These are phyloP conservation scores for Samia ricini DNA, from an alignment of 1,140 invertebrate genomes.

Conservation along the genomic window DNA sequence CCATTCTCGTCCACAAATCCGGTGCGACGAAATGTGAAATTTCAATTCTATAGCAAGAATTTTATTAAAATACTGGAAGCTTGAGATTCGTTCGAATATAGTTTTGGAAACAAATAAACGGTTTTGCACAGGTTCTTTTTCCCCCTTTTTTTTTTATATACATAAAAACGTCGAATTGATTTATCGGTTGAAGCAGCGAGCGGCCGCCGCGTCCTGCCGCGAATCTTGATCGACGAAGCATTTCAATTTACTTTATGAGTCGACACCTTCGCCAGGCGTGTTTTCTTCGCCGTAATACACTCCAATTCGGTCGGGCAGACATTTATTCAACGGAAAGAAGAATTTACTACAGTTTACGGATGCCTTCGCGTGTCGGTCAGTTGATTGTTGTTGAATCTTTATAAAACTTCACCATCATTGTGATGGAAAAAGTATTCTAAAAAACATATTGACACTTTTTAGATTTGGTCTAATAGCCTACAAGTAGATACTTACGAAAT, in stretches of 20 bases:
- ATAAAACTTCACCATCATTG: neutral
- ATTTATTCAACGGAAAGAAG: slow-evolving; percentile 28
- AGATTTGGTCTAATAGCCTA: too few relatives aligned
- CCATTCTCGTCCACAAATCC: neutral
- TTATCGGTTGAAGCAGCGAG: slow-evolving; percentile 57
- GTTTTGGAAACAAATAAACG: slow-evolving; percentile 73
- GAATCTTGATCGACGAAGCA: slow-evolving; percentile 66
- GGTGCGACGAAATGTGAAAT: slow-evolving; percentile 46
- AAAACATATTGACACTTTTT: too few relatives aligned
- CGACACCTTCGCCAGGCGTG: slow-evolving; percentile 51
- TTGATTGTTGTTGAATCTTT: neutral
- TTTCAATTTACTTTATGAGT: slow-evolving; percentile 74
- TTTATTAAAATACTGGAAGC: slow-evolving; percentile 60
- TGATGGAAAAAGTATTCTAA: too few relatives aligned
- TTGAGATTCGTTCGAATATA: slow-evolving; percentile 57
- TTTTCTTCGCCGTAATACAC: slow-evolving; percentile 32
- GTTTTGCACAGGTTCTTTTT: slow-evolving; percentile 56
- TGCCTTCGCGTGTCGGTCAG: neutral
- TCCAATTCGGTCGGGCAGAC: slow-evolving; percentile 26
- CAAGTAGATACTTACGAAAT: too few relatives aligned
- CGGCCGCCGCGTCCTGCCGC: slow-evolving; percentile 51
- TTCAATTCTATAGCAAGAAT: slow-evolving; percentile 59
- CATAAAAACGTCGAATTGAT: slow-evolving; percentile 70
- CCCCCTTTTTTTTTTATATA: slow-evolving; percentile 68
- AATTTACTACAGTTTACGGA: slow-evolving; percentile 16